Conservation (phyloP, 1,140 invertebrate species). For the Eriosoma lanigerum region DNA sequence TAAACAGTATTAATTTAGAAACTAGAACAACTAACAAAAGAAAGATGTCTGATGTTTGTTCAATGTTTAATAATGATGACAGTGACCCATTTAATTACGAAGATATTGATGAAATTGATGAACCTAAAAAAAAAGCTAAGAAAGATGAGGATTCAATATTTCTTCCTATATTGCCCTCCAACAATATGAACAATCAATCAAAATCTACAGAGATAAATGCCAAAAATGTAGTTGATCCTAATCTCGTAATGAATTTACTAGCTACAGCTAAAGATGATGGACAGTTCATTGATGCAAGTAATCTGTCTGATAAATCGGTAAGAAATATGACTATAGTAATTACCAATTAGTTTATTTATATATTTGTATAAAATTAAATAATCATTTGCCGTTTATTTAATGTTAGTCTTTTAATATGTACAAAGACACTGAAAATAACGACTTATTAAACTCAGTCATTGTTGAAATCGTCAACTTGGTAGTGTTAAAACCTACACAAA, state of each 20-base stretch:
- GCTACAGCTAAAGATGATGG: not conserved
- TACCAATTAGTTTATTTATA: not conserved
- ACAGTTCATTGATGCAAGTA: slow-evolving; percentile 35
- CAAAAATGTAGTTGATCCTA: not conserved
- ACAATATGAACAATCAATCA: not conserved
- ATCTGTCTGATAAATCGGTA: not conserved
- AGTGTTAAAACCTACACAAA: not conserved
- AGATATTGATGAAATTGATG: slow-evolving; percentile 39
- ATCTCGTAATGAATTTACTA: slow-evolving; percentile 36
- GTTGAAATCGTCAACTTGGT: slow-evolving; percentile 6
- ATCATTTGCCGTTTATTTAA: not conserved
- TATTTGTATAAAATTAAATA: not conserved
- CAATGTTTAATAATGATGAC: not conserved
- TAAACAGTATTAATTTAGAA: not conserved
- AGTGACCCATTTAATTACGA: slow-evolving; percentile 12
- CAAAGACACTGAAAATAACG: not conserved
- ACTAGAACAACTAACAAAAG: not conserved
- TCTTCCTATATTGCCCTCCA: not conserved
- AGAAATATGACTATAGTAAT: not conserved
- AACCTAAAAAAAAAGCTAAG: slow-evolving; percentile 15
- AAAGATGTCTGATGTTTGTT: not conserved
- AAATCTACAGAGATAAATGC: not conserved
- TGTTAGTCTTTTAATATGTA: not conserved
- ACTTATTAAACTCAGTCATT: slow-evolving; percentile 22
- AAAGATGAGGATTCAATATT: not conserved